Evolutionary conservation across 2,888 invertebrate genomes (phyloP), one percentile per base, ranked within the genome.

Genomic region (Apodemia mormo): DNA sequence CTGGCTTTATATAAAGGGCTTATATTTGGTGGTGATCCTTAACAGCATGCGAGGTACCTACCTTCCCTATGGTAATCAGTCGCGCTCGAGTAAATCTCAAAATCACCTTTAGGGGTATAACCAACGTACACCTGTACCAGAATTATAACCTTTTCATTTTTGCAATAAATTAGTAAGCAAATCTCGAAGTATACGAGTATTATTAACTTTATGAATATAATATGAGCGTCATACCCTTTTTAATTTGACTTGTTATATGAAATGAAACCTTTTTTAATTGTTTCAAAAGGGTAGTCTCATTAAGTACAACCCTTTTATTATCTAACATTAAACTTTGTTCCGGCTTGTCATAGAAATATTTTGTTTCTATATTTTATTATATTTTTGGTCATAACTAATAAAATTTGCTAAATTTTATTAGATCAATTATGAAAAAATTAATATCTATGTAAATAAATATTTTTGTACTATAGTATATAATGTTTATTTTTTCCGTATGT

Each of bases 251-350:
- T 61, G 33, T 30, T 61, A 6, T 61, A 33, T 61, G 12, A 61
- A 61, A 61, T 61, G 14, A 61, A 61, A 12, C 61, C 61, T 33
- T 61, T 12, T 61, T 61, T 61, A 61, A 61, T 61, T 61, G 61
- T 61, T 61, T 30, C 29, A 30, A 61, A 61, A 61, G 33, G 61
- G 61, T 61, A 14, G 14, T 33, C 61, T 61, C 61, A 61, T 61
- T 61, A 61, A 33, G 61, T 33, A 12, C 12, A 33, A 61, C 61
- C 61, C 33, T 61, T 61, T 33, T 61, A 61, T 61, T 61, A 61
- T 49, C 49, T 49, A 10, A 33, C 61, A 12, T 61, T 61, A 12
- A 61, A 30, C 61, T 49, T 61, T 33, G 30, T 33, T 58, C 29
- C 56, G 12, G 14, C 49, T 49, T 49, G 14, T 49, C 49, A 49